phyloP scores from a whole-genome alignment of 2,113 vertebrate species.

The Athene noctua region DNA sequence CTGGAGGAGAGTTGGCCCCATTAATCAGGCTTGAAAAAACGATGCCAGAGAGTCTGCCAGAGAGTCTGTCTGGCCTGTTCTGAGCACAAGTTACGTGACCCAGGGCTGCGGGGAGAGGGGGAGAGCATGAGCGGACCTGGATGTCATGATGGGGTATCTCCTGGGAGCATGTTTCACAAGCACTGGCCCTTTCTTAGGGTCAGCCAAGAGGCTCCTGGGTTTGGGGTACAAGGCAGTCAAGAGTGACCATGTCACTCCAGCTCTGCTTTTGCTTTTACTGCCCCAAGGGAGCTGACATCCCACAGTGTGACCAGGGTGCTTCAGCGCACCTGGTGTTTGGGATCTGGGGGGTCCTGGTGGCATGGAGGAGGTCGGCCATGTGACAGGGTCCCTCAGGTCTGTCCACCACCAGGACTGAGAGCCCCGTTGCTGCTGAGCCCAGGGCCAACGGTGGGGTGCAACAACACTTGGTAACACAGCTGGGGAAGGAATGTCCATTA shows the following conservation, averaged over 20 bases:
- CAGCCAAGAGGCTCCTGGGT: not conserved
- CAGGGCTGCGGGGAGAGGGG: not conserved
- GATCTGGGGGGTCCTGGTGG: not conserved
- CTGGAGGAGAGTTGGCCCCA: constrained; percentile 62
- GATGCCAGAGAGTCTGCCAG: constrained; percentile 67
- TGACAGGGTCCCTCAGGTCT: not conserved
- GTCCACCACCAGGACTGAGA: not conserved
- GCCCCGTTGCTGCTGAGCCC: not conserved
- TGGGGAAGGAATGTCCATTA: not conserved
- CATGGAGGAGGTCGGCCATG: rapidly evolving
- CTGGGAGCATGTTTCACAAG: rapidly evolving
- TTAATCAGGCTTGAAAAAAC: constrained; percentile 60
- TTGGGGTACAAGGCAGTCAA: rapidly evolving
- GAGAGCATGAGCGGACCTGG: not conserved
- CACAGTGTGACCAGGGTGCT: not conserved
- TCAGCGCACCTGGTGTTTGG: rapidly evolving
- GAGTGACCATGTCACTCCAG: not conserved
- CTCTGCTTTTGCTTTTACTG: not conserved
- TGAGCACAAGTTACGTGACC: not conserved
- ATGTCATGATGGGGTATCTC: not conserved
- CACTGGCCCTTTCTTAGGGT: not conserved
- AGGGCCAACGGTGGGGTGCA: not conserved
- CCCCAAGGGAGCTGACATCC: not conserved
- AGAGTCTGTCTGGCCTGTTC: constrained; percentile 58
- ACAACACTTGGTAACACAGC: not conserved